A percentile compares a stretch with the other conserved stretches of the same genome.
Conservation (phyloP, 2,113 vertebrate genomes). For the Stictonetta naevosa region DNA sequence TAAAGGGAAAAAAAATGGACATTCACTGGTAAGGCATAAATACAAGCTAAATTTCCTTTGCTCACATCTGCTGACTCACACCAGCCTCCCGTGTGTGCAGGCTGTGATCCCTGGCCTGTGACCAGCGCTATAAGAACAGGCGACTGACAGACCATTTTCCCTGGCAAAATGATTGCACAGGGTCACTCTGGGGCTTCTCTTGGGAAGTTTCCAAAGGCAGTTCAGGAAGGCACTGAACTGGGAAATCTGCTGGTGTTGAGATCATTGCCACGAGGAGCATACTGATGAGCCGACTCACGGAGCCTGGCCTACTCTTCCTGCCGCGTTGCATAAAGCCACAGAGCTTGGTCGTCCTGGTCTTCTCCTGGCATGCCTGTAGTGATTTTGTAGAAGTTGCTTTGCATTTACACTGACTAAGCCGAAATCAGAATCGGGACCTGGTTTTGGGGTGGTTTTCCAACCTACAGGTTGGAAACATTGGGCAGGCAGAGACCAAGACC, state of each 20-base stretch:
- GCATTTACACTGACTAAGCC: accelerated
- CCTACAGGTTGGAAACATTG: neutral
- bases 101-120: neutral
- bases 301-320: neutral
- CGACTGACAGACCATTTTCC: neutral
- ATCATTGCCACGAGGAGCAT: neutral
- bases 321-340: accelerated
- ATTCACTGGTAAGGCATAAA: neutral
- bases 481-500: neutral
- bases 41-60: neutral
- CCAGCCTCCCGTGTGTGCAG: accelerated
- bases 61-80: neutral
- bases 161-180: neutral
- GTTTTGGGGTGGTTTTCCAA: neutral
- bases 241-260: constrained; percentile 8
- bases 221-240: neutral
- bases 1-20: neutral
- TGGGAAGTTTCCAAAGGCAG: neutral
- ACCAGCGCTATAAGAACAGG: neutral
- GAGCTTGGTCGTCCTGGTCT: neutral
- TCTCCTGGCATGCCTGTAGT: neutral
- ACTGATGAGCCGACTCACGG: neutral
- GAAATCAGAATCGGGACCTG: accelerated
- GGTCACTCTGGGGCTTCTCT: neutral
- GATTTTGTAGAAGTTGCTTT: neutral